Percentiles rank a stretch among this genome's conserved stretches.
phyloP scores from a whole-genome alignment of 1,140 invertebrate genomes.

The Tetramorium alpestre region DNA sequence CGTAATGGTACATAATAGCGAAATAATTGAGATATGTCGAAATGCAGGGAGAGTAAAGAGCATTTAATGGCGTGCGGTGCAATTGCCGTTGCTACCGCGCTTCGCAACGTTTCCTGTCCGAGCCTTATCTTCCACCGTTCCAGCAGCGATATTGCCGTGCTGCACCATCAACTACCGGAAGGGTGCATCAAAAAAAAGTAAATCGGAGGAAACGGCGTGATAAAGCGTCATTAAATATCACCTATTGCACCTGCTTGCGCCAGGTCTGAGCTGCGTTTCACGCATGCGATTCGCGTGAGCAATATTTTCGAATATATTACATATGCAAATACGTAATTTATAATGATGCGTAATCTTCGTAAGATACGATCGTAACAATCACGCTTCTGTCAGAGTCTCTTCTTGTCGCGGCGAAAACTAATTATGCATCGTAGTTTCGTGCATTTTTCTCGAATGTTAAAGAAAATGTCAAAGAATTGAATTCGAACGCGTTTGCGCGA shows the following conservation, averaged over 20 bases:
- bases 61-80: slow-evolving; percentile 35
- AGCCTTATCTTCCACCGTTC: slow-evolving; percentile 32
- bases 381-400: neutral
- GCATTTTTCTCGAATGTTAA: neutral
- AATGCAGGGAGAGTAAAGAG: slow-evolving; percentile 4
- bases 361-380: neutral
- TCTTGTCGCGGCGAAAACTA: neutral
- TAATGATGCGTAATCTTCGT: neutral
- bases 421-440: neutral
- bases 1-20: slow-evolving; percentile 35
- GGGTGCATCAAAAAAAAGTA: slow-evolving; percentile 15
- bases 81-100: slow-evolving; percentile 36
- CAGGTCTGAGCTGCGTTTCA: neutral
- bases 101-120: slow-evolving; percentile 41
- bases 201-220: slow-evolving; percentile 27
- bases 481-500: neutral
- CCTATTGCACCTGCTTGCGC: neutral
- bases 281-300: neutral
- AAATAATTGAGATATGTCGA: slow-evolving; percentile 57
- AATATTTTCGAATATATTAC: neutral
- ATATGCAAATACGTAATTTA: neutral
- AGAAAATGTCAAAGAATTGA: neutral
- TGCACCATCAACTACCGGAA: slow-evolving; percentile 29
- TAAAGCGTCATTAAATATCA: slow-evolving; percentile 11
- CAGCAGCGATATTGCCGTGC: neutral